Percentiles rank a stretch among this genome's conserved stretches.
Conservation (phyloP, 2,113 vertebrate genomes). For the Edolisoma coerulescens region DNA sequence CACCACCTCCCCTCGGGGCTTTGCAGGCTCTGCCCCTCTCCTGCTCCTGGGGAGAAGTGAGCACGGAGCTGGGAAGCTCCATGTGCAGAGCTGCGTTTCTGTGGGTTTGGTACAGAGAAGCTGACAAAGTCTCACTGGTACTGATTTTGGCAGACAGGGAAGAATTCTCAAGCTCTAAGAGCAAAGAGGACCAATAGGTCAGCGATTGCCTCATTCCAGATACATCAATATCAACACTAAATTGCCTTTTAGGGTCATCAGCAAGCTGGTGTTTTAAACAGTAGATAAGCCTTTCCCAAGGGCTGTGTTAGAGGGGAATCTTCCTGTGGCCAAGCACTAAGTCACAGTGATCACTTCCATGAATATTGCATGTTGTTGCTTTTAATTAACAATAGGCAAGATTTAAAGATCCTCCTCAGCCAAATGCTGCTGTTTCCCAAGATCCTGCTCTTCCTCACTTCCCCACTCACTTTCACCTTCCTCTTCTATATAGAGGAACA, state of each 20-base stretch:
- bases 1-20: not conserved
- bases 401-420: not conserved
- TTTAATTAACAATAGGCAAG: not conserved
- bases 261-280: not conserved
- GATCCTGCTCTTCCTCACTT: not conserved
- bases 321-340: not conserved
- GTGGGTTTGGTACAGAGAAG: constrained; percentile 21
- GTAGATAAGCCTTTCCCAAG: not conserved
- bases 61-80: not conserved
- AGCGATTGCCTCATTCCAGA: not conserved
- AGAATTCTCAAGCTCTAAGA: constrained; percentile 3
- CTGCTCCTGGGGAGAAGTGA: not conserved
- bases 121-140: not conserved
- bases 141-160: not conserved
- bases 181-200: not conserved
- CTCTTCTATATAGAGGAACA: rapidly evolving
- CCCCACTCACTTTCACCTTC: not conserved
- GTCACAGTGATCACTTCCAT: not conserved
- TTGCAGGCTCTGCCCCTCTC: not conserved
- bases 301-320: not conserved
- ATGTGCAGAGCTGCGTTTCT: not conserved
- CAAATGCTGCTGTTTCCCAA: not conserved
- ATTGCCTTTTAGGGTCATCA: not conserved
- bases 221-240: not conserved
- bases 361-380: not conserved